Conservation (phyloP, 2,888 invertebrate genomes). For the Luperina testacea region DNA sequence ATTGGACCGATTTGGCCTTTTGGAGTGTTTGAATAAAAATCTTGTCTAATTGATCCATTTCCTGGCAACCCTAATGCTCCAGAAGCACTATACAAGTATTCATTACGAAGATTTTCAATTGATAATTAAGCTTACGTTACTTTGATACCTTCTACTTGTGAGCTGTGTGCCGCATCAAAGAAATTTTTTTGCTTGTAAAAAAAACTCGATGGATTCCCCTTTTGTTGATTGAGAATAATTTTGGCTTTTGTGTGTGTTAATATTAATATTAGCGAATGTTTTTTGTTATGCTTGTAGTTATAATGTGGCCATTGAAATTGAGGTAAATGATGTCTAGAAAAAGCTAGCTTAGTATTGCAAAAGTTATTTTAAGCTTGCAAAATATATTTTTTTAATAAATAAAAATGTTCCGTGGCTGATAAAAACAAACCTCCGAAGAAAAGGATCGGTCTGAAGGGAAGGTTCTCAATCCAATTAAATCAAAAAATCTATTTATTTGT, state of each 20-base stretch:
- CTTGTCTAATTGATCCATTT: neutral
- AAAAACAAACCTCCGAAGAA: neutral
- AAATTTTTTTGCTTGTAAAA: constrained; percentile 70
- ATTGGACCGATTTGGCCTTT: too few relatives aligned
- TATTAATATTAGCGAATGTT: constrained; percentile 50
- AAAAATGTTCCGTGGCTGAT: neutral
- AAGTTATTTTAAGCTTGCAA: neutral
- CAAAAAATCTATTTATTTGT: neutral
- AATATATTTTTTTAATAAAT: neutral
- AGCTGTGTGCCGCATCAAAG: constrained; percentile 71
- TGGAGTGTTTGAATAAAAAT: too few relatives aligned
- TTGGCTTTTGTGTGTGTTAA: constrained; percentile 34
- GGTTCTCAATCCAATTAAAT: neutral
- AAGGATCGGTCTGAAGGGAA: neutral
- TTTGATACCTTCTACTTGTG: constrained; percentile 79
- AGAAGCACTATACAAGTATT: constrained; percentile 73
- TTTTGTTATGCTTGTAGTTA: constrained; percentile 3
- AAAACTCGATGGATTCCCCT: constrained; percentile 47
- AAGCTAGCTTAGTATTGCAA: neutral
- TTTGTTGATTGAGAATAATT: constrained; percentile 54
- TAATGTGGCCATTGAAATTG: constrained; percentile 13
- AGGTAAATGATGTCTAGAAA: neutral
- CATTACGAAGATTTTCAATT: constrained; percentile 87
- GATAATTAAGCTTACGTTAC: constrained; percentile 87
- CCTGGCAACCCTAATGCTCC: constrained; percentile 55